A percentile compares a stretch with the other conserved stretches of the same genome.
Evolutionary conservation across 2,888 invertebrate genomes (phyloP).

Genomic region (Beris chalybata): DNA sequence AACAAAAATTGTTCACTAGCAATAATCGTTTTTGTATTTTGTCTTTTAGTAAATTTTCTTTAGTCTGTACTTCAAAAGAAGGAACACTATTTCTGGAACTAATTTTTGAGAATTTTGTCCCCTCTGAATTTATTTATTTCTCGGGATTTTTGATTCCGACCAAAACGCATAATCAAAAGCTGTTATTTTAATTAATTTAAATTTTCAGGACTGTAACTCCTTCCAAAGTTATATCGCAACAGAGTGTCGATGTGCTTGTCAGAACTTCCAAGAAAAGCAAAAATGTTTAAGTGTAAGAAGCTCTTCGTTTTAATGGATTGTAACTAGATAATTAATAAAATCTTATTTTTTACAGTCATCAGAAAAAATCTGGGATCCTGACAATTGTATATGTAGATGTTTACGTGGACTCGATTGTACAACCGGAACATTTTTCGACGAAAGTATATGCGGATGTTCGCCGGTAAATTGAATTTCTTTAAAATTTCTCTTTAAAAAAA

Average conservation of each 20-base stretch:
- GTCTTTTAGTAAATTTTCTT: no score
- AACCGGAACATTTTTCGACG: slow-evolving; percentile 64
- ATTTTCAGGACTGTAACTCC: slow-evolving; percentile 59
- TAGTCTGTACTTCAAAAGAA: no score
- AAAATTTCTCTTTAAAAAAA: neutral
- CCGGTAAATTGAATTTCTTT: slow-evolving; percentile 36
- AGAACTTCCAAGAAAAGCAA: slow-evolving; percentile 62
- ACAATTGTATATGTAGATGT: slow-evolving; percentile 64
- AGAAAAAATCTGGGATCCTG: slow-evolving; percentile 64
- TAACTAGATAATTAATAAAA: neutral
- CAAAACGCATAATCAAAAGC: no score
- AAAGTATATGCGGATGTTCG: slow-evolving; percentile 61
- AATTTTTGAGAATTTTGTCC: no score
- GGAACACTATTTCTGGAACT: no score
- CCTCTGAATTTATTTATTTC: no score
- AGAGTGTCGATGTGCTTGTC: slow-evolving; percentile 65
- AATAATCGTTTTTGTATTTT: no score
- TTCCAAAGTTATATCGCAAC: slow-evolving; percentile 62
- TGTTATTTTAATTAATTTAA: neutral
- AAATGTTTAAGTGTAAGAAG: slow-evolving; percentile 58
- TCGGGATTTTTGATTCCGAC: no score
- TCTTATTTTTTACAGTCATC: slow-evolving; percentile 49
- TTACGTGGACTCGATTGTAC: slow-evolving; percentile 61
- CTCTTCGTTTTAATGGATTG: neutral
- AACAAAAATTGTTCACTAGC: no score